Evolutionary conservation across 2,113 vertebrate genomes (phyloP), one percentile per base, ranked within the genome.

Genomic region (Martes martes): DNA sequence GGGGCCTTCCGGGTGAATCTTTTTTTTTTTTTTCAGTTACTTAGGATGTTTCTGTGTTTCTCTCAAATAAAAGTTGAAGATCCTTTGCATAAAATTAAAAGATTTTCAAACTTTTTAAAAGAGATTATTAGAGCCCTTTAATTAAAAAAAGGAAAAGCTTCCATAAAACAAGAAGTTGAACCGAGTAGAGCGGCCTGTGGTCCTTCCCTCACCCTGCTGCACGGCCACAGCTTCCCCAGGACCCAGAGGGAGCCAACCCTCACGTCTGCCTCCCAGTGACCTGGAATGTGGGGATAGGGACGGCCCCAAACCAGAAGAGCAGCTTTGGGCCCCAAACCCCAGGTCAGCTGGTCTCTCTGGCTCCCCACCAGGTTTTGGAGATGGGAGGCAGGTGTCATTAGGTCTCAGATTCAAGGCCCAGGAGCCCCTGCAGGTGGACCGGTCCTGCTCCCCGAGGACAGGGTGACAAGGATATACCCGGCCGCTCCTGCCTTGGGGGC

Each of bases 51-150:
- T 85, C 61, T 39, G 16, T 24, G 36, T 73, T 74, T 89, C 63
- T 59, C 63, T 83, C 50, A 96, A 74, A 36, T 47, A 59, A 65
- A 71, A 87, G 50, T 2, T 39, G 14, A 69, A 36, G 74, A 45
- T 31, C 31, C 26, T 67, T n/a, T 78, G 39, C 42, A 55, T 50
- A 65, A 91, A 92, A 93, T 28, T 16, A 28, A 90, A 78, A 79
- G 24, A 26, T 74, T 93, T 91, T 73, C 73, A 93, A 59, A 65
- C 47, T n/a, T 94, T 55, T 74, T 39, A 33, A 23, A 87, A 74
- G 15, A 73, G 74, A 59, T 39, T 26, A 67, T 33, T 74, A 80
- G 2, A 87, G 31, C 15, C 24, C 21, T 45, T 85, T 67, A 45
- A 31, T 36, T 31, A 1, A 59, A 73, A 84, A 42, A 82, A 81